Evolutionary conservation across 2,113 vertebrate species (phyloP).

Genomic region (Charina bottae): DNA sequence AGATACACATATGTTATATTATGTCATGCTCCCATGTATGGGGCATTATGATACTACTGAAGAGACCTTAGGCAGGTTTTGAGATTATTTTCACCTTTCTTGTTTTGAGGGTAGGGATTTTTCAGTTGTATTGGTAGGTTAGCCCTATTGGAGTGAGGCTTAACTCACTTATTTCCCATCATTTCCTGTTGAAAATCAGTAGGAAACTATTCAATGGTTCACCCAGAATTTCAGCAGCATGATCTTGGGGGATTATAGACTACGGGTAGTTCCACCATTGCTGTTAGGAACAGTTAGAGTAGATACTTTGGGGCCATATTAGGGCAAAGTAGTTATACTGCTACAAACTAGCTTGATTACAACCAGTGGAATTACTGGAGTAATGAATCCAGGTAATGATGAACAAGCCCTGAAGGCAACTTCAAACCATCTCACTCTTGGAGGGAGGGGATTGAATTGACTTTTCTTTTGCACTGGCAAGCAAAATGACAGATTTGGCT

Average conservation of each 20-base stretch:
- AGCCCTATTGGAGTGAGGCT: background rate
- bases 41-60: background rate
- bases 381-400: background rate
- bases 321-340: background rate
- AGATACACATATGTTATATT: background rate
- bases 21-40: background rate
- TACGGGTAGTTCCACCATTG: background rate
- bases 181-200: background rate
- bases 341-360: background rate
- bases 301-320: background rate
- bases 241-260: background rate
- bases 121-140: background rate
- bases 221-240: background rate
- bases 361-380: background rate
- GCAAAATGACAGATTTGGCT: background rate
- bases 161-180: background rate
- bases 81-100: background rate
- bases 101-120: background rate
- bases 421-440: background rate
- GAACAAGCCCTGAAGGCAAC: background rate
- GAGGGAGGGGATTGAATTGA: no score
- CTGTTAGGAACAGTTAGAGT: background rate
- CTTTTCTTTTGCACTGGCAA: background rate
- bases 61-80: background rate
- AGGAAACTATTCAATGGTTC: background rate